Conservation (phyloP, 2,113 vertebrate species). For the Piaya cayana region DNA sequence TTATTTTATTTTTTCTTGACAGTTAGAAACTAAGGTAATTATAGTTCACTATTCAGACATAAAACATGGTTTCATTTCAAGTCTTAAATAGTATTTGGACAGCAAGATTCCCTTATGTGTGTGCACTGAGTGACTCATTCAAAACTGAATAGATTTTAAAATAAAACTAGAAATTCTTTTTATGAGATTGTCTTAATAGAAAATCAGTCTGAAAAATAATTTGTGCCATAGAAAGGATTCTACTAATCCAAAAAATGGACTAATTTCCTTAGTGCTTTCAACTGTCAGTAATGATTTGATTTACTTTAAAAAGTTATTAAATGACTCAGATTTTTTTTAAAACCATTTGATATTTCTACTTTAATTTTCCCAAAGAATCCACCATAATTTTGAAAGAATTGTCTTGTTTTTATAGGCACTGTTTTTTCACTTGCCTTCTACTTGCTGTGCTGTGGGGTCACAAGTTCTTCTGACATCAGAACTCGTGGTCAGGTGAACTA, state of each 20-base stretch:
- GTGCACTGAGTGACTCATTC: constrained; percentile 48
- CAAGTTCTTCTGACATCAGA: neutral
- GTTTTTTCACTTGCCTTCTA: neutral
- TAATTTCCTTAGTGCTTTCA: neutral
- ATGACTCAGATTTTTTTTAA: neutral
- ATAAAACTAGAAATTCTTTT: constrained; percentile 43
- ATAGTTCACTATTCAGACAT: constrained; percentile 34
- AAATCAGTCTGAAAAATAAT: neutral
- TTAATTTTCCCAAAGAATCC: neutral
- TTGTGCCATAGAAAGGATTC: neutral
- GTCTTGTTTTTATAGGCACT: neutral
- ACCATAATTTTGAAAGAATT: neutral
- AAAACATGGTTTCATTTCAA: constrained; percentile 50
- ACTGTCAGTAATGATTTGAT: neutral
- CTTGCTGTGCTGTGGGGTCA: neutral
- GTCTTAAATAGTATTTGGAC: constrained; percentile 57
- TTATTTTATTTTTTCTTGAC: neutral
- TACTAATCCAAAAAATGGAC: neutral
- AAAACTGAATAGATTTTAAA: constrained; percentile 57
- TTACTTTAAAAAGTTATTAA: neutral
- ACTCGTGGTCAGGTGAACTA: neutral
- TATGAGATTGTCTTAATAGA: neutral
- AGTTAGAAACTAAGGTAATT: constrained; percentile 36
- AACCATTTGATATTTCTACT: neutral
- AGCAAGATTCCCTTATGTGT: constrained; percentile 41